Evolutionary conservation across 2,113 vertebrate genomes (phyloP), one percentile per base, ranked within the genome.

Genomic region (Parus major): DNA sequence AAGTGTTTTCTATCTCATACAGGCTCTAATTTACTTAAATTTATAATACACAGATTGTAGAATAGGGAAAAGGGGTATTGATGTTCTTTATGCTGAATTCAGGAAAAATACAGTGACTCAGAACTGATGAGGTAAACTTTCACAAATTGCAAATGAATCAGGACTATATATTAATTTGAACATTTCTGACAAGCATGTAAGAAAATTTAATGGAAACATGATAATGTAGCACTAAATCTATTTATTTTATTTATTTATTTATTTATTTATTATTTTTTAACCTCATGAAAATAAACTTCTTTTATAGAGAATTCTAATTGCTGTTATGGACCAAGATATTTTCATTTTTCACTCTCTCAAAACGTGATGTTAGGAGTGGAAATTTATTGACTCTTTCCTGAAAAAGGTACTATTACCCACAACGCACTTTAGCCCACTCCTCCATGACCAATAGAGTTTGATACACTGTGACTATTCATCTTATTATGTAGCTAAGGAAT

Each of bases 281-380:
- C 44, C 7, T 63, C 57, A 60, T 6, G 10, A 42, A 63, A 76
- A 78, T 0, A 5, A 44, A 28, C 4, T 65, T 28, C 66, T 41
- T 8, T 46, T 41, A 15, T 19, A 56, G 59, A 60, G 4, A 41
- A 28, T 42, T 79, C 69, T 71, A 36, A 39, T 47, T 63, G 9
- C 3, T 77, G 0, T 46, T 79, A 25, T 56, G 14, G 53, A 27
- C 4, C 20, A 63, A 18, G 5, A 39, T 23, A 60, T 57, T 75
- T 70, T 78, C 4, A 14, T 50, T 47, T 84, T 55, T 71, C 21
- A 33, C 12, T 84, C 22, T 21, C 19, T 77, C 1, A 1, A 84
- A 78, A 53, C 0, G 0, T 33, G 44, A 27, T 79, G 1, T 15
- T 66, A 79, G 21, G 18, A 88, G 8, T 33, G 3, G 25, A 75